Evolutionary conservation across 2,888 invertebrate genomes (phyloP).

Genomic region (Didymodactylos carnosus): DNA sequence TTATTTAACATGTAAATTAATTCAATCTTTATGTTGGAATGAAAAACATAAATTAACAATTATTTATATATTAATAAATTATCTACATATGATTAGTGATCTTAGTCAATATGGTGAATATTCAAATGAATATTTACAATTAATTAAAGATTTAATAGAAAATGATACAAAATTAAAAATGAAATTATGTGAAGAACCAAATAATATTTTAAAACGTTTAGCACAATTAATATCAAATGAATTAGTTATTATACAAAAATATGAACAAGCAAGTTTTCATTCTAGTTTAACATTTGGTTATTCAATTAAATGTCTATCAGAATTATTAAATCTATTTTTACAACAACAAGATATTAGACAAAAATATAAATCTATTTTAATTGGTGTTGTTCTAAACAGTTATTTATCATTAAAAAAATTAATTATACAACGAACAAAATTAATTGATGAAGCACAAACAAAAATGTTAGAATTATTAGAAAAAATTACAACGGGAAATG

Average conservation of each 20-base stretch:
- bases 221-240: neutral
- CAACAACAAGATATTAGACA: conserved; percentile 67
- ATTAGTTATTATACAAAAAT: neutral
- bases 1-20: neutral
- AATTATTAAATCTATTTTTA: conserved; percentile 64
- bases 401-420: conserved; percentile 70
- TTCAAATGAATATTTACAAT: neutral
- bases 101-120: neutral
- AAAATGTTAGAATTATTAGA: conserved; percentile 72
- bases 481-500: conserved; percentile 68
- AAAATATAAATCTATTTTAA: conserved; percentile 65
- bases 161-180: neutral
- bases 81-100: neutral
- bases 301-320: conserved; percentile 28
- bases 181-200: neutral
- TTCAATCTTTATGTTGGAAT: neutral
- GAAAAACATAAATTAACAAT: neutral
- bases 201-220: neutral
- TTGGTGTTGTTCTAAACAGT: conserved; percentile 74
- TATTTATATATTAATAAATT: neutral
- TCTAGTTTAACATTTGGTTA: conserved; percentile 8
- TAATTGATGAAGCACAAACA: conserved; percentile 88
- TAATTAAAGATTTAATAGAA: neutral
- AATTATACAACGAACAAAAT: conserved; percentile 74
- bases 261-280: neutral